Evolutionary conservation across 2,797 vertebrate species (phyloP), one percentile per base, ranked within the genome.

Genomic region (Rallus crepitans): DNA sequence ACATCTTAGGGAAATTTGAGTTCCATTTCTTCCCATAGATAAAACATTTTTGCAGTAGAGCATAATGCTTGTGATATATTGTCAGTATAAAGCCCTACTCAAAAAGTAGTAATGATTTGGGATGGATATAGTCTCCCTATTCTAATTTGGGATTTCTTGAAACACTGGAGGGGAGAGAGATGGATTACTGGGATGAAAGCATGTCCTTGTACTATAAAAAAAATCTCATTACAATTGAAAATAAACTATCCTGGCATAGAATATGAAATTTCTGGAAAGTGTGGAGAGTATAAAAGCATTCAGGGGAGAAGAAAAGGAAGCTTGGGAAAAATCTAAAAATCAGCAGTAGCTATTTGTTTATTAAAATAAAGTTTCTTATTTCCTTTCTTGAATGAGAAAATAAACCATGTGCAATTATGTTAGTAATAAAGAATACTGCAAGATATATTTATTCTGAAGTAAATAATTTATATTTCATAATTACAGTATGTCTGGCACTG

Each of bases 121-220:
- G 31, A 66, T 84, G 79, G 15, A 35, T 65, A 3, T 2, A 63
- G 48, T 61, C 25, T 87, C 68, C 48, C 30, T 47, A 12, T 72
- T 86, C 25, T 87, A 56, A 89, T 90, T 71, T 83, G 70, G 5
- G 7, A 53, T 87, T 93, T 88, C 50, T 80, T 91, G 60, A 82
- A 65, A 77, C 25, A 21, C n/a, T 28, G 30, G 5, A 9, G 47
- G 39, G 24, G 45, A 33, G 24, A 6, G 28, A 56, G 21, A 55
- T 64, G 55, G 24, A 65, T 91, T 82, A 80, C 33, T 91, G 68
- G 63, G 68, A 61, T 72, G 93, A 87, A 92, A 88, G n/a, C 56
- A 83, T 86, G 60, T 83, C 33, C 20, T 93, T 30, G 6, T 60
- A 53, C 33, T 76, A 68, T 76, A 65, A 76, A 85, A 40, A 40